A percentile compares a stretch with the other conserved stretches of the same genome.
Conservation (phyloP, 2,797 vertebrate genomes). For the Borostomias antarcticus region DNA sequence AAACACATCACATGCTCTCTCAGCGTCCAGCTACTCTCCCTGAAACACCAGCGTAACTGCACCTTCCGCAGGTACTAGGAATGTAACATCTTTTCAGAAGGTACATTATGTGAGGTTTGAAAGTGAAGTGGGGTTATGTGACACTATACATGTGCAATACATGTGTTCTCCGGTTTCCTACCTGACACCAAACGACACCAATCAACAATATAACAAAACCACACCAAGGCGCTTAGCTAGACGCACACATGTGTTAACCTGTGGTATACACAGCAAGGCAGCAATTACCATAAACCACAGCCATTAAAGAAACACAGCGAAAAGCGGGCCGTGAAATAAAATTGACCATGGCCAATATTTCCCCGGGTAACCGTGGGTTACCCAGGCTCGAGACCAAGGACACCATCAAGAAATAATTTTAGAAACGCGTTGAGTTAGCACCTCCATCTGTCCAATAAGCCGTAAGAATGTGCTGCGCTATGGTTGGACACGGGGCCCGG, state of each 20-base stretch:
- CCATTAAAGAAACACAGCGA: constrained; percentile 27
- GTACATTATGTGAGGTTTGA: no score
- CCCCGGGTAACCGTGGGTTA: constrained; percentile 24
- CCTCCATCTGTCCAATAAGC: constrained; percentile 54
- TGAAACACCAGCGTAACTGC: no score
- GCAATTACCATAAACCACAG: constrained; percentile 34
- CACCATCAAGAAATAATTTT: constrained; percentile 24
- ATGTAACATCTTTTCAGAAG: no score
- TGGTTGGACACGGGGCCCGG: constrained; percentile 51
- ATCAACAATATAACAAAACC: constrained; percentile 21
- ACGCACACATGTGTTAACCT: constrained; percentile 18
- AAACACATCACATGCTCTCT: not conserved
- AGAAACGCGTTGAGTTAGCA: constrained; percentile 23
- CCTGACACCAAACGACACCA: constrained; percentile 17
- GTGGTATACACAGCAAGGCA: constrained; percentile 21
- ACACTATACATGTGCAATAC: no score
- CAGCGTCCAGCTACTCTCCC: no score
- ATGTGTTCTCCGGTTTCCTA: not conserved
- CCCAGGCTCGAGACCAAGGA: constrained; percentile 16
- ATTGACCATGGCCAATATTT: constrained; percentile 30
- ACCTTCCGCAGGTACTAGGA: no score
- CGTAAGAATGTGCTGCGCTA: constrained; percentile 69
- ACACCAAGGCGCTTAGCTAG: not conserved
- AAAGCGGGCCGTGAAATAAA: constrained; percentile 23
- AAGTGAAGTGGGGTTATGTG: not conserved